Percentiles rank a stretch among this genome's conserved stretches.
These are phyloP conservation scores for Zapornia atra DNA, from an alignment of 2,113 vertebrate species.

Conservation along the genomic window DNA sequence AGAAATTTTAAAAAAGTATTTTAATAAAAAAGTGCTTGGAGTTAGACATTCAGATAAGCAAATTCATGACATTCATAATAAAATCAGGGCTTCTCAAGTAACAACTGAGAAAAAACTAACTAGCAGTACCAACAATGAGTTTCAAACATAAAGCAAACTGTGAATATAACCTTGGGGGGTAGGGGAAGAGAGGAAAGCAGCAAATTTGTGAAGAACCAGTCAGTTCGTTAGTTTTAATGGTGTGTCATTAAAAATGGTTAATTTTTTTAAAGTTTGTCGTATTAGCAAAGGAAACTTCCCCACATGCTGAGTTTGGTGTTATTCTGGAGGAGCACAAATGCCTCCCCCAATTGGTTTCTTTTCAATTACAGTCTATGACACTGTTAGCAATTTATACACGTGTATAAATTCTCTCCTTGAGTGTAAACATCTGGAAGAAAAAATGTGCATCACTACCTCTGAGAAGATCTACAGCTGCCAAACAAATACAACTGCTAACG, in stretches of 20 bases:
- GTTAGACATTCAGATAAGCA: background rate
- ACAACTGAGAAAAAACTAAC: background rate
- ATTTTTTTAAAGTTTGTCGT: background rate
- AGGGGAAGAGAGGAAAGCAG: background rate
- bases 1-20: constrained; percentile 68
- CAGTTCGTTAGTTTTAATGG: background rate
- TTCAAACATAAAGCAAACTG: background rate
- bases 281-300: background rate
- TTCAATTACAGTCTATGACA: background rate
- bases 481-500: background rate
- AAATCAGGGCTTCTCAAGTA: constrained; percentile 3
- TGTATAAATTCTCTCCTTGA: background rate
- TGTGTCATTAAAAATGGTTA: background rate
- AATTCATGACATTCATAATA: background rate
- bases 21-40: constrained; percentile 49
- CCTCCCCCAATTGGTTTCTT: background rate
- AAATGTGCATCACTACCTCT: background rate
- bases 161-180: background rate
- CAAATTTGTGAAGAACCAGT: background rate
- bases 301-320: background rate
- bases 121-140: background rate
- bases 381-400: background rate
- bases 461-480: background rate
- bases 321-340: background rate
- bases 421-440: background rate